These are phyloP conservation scores for Acridotheres tristis DNA, from an alignment of 2,797 vertebrate genomes.

Conservation along the genomic window DNA sequence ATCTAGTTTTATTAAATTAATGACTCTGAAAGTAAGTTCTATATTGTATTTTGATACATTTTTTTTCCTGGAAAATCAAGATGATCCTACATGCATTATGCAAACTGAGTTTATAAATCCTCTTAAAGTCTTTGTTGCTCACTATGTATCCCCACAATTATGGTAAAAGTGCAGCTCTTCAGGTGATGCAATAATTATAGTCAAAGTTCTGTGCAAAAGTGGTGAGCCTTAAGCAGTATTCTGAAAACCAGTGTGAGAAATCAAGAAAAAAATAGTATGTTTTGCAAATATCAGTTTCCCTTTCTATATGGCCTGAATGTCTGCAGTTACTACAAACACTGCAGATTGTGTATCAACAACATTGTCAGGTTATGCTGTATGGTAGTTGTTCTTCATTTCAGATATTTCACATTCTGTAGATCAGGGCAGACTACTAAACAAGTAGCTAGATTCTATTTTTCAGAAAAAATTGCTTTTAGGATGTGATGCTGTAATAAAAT, in stretches of 20 bases:
- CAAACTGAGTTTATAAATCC: neutral
- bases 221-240: neutral
- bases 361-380: neutral
- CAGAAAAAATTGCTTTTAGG: neutral
- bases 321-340: neutral
- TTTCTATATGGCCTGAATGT: neutral
- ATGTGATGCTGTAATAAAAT: neutral
- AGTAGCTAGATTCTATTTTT: neutral
- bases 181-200: neutral
- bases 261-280: neutral
- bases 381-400: neutral
- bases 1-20: neutral
- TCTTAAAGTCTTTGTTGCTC: neutral
- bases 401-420: neutral
- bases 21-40: neutral
- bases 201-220: neutral
- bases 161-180: neutral
- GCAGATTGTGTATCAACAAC: neutral
- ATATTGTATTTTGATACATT: neutral
- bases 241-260: neutral
- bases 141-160: neutral
- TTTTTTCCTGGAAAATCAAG: neutral
- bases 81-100: neutral
- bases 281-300: neutral
- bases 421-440: neutral